Conservation (phyloP, 2,113 vertebrate species). For the Calonectris borealis region DNA sequence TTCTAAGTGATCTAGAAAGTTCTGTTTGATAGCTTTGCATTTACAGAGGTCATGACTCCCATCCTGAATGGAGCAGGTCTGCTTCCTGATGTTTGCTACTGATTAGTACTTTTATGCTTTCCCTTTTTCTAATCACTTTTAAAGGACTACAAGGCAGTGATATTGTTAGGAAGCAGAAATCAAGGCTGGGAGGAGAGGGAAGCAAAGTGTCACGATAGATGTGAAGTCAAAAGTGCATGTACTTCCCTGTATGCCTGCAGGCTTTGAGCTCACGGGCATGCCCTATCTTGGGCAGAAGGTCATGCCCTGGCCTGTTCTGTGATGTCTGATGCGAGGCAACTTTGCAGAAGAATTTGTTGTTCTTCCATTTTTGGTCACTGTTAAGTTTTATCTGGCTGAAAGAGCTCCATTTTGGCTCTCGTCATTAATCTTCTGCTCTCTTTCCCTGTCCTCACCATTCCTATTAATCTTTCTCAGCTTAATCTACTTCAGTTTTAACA, state of each 20-base stretch:
- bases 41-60: slow-evolving; percentile 15
- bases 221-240: not conserved
- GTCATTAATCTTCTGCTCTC: not conserved
- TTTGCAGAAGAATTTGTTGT: not conserved
- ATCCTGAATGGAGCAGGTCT: not conserved
- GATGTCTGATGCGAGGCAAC: not conserved
- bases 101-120: not conserved
- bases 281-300: not conserved
- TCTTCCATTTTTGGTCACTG: not conserved
- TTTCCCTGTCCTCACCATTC: not conserved
- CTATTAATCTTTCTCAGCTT: not conserved
- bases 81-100: slow-evolving; percentile 33
- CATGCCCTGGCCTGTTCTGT: not conserved
- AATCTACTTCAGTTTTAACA: not conserved
- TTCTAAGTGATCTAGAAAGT: slow-evolving; percentile 32
- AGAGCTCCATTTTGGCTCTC: not conserved
- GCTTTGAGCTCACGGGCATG: not conserved
- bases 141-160: not conserved
- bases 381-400: not conserved
- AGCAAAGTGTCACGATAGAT: not conserved
- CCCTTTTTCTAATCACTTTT: not conserved
- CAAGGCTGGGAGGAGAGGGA: not conserved
- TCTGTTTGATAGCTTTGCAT: slow-evolving; percentile 22
- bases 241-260: not conserved
- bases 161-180: not conserved